A percentile compares a stretch with the other conserved stretches of the same genome.
phyloP scores from a whole-genome alignment of 2,113 vertebrate species.

The Hepsetus odoe region DNA sequence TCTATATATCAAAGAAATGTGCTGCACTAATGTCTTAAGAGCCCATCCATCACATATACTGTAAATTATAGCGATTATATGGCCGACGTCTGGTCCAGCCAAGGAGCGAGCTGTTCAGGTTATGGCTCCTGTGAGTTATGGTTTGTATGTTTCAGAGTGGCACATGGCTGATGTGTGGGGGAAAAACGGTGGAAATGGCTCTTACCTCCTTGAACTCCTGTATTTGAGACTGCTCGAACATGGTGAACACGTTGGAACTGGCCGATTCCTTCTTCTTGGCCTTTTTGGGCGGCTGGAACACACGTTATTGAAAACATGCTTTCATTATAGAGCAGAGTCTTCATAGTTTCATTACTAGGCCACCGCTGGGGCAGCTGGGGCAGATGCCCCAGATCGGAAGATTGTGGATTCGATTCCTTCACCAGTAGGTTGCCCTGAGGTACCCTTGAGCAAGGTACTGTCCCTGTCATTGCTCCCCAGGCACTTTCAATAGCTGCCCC shows the following conservation, averaged over 20 bases:
- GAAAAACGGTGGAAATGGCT: constrained; percentile 23
- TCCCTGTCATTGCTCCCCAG: too few species aligned
- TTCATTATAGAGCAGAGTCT: too few species aligned
- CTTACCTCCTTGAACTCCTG: constrained; percentile 92
- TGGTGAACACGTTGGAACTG: constrained; percentile 89
- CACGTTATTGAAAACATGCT: background rate
- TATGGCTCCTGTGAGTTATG: constrained; percentile 30
- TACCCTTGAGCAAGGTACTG: too few species aligned
- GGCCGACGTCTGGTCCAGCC: constrained; percentile 10
- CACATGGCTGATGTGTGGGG: background rate
- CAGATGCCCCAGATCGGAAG: too few species aligned
- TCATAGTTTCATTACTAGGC: too few species aligned
- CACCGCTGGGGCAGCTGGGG: too few species aligned
- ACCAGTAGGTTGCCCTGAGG: too few species aligned
- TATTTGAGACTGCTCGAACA: constrained; percentile 93
- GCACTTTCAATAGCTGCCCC: too few species aligned
- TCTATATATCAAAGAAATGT: constrained; percentile 37
- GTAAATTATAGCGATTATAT: constrained; percentile 22
- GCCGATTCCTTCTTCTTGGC: constrained; percentile 84
- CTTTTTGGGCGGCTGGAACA: constrained; percentile 84
- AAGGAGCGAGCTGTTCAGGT: constrained; percentile 16
- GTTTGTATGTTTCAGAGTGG: constrained; percentile 18
- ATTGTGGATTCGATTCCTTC: too few species aligned
- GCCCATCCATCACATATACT: constrained; percentile 29
- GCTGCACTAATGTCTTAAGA: constrained; percentile 28